Conservation (phyloP, 2,888 invertebrate species). For the Carcina quercana region DNA sequence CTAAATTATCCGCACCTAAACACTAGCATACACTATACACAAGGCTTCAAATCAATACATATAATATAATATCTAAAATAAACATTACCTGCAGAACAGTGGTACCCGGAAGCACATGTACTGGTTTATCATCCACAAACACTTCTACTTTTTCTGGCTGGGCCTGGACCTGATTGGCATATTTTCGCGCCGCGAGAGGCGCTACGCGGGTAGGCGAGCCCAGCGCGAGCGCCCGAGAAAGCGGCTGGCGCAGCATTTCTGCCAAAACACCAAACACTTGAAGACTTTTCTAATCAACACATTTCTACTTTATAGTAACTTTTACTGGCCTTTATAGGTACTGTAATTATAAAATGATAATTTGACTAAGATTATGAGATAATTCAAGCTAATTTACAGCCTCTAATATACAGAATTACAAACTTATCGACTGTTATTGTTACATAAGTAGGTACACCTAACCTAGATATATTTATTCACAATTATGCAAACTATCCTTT, state of each 20-base stretch:
- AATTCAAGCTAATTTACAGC: no score
- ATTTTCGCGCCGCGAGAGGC: constrained; percentile 57
- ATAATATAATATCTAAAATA: neutral
- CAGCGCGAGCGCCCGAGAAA: constrained; percentile 78
- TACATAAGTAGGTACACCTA: constrained; percentile 67
- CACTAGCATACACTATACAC: no score
- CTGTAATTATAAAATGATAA: no score
- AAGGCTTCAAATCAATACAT: no score
- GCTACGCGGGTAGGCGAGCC: constrained; percentile 52
- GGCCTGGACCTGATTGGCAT: constrained; percentile 62
- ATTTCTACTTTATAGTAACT: constrained; percentile 15
- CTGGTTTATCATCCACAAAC: constrained; percentile 97
- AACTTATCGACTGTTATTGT: constrained; percentile 53
- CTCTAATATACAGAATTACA: constrained; percentile 27
- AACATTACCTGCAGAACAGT: constrained; percentile 91
- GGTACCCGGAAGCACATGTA: constrained; percentile 95
- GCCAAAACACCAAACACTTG: constrained; percentile 26
- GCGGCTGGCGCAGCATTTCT: constrained; percentile 86
- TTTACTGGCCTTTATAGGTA: constrained; percentile 1
- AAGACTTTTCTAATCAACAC: constrained; percentile 10
- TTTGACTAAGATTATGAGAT: no score
- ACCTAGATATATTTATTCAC: constrained; percentile 43
- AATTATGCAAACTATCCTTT: neutral
- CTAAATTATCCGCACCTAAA: no score
- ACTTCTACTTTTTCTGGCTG: constrained; percentile 91